Evolutionary conservation across 2,113 vertebrate genomes (phyloP).

Genomic region (Callithrix jacchus): DNA sequence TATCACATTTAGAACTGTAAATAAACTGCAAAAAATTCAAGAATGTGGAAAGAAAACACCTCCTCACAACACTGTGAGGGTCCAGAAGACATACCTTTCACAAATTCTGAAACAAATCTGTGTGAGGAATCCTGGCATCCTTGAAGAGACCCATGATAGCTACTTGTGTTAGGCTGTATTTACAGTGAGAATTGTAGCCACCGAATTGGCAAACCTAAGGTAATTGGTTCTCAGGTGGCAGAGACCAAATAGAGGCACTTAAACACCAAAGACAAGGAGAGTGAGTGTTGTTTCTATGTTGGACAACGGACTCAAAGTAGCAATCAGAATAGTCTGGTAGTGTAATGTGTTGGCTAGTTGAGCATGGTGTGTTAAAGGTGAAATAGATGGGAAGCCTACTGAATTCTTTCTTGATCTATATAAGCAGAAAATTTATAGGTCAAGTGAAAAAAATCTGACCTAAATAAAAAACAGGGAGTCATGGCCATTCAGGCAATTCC

Average conservation of each 20-base stretch:
- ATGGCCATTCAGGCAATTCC: neutral
- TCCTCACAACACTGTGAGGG: too few relatives aligned
- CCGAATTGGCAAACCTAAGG: neutral
- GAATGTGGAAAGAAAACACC: too few relatives aligned
- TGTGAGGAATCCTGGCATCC: neutral
- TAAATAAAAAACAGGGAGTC: neutral
- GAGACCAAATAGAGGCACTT: neutral
- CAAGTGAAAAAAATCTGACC: neutral
- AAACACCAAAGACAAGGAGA: neutral
- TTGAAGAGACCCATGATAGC: too few relatives aligned
- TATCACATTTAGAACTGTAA: neutral
- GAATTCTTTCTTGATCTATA: neutral
- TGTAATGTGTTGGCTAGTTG: neutral
- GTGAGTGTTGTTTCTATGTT: neutral
- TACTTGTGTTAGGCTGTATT: neutral
- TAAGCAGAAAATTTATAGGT: neutral
- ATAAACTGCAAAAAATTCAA: too few relatives aligned
- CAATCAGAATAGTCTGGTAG: neutral
- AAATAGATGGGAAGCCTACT: neutral
- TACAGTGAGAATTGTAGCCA: neutral
- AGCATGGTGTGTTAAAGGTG: neutral
- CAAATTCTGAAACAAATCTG: neutral
- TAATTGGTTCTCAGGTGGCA: neutral
- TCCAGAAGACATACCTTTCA: neutral
- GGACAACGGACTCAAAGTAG: neutral